phyloP scores from a whole-genome alignment of 2,797 vertebrate species.

The Malacoctenus gilli region DNA sequence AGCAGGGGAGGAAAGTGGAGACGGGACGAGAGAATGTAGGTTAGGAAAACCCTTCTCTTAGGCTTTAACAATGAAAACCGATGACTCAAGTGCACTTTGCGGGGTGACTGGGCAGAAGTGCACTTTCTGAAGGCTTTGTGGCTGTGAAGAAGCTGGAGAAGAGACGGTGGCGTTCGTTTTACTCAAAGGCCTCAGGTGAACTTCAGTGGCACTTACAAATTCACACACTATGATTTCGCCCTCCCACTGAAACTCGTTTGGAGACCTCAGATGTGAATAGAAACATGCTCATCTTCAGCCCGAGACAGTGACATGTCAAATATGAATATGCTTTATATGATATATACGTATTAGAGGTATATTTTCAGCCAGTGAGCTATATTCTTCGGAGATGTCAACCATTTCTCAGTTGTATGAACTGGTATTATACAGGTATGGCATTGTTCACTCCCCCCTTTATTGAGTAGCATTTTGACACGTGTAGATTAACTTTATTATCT shows the following conservation, averaged over 20 bases:
- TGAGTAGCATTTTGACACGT: constrained; percentile 62
- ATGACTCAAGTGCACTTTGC: constrained; percentile 72
- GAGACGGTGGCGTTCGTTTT: constrained; percentile 56
- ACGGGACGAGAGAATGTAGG: constrained; percentile 51
- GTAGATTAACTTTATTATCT: constrained; percentile 65
- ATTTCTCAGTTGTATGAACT: constrained; percentile 63
- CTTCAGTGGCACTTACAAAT: constrained; percentile 67
- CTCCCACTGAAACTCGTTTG: constrained; percentile 48
- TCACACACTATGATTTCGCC: constrained; percentile 37
- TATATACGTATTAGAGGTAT: constrained; percentile 75
- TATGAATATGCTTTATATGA: constrained; percentile 76
- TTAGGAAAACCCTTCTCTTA: constrained; percentile 46
- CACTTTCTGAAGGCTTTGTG: constrained; percentile 60
- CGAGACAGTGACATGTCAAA: constrained; percentile 59
- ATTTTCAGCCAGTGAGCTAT: constrained; percentile 76
- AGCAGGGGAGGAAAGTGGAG: constrained; percentile 34
- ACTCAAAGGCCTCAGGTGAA: constrained; percentile 77
- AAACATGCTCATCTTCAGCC: constrained; percentile 59
- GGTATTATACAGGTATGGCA: constrained; percentile 38
- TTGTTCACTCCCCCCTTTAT: constrained; percentile 48
- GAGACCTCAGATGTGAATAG: constrained; percentile 60
- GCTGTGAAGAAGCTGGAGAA: constrained; percentile 29
- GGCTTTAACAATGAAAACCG: constrained; percentile 49
- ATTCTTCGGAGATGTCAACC: constrained; percentile 76
- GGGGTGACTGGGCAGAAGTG: constrained; percentile 60